Percentiles rank a stretch among this genome's conserved stretches.
Conservation (phyloP, 2,113 vertebrate genomes). For the Hystrix brachyura region DNA sequence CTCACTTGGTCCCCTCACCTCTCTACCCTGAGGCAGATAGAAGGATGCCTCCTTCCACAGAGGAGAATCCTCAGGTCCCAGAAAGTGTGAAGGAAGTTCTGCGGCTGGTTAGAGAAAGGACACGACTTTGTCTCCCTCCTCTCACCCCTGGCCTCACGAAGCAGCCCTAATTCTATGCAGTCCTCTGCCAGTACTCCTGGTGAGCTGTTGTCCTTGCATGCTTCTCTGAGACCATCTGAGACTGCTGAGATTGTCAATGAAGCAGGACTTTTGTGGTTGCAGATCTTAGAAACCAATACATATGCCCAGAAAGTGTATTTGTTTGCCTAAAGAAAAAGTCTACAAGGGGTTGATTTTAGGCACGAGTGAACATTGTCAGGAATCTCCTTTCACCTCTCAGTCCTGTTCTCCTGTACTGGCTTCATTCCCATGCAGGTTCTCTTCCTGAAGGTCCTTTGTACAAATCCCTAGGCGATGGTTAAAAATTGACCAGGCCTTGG, state of each 20-base stretch:
- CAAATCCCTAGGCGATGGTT: not conserved
- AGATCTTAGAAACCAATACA: not conserved
- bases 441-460: not conserved
- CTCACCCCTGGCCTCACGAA: not conserved
- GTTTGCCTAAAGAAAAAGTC: not conserved
- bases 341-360: not conserved
- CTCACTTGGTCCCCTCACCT: not conserved
- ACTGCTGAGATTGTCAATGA: not conserved
- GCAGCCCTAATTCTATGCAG: not conserved
- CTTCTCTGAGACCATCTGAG: not conserved
- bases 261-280: not conserved
- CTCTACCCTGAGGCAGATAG: not conserved
- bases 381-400: not conserved
- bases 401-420: not conserved
- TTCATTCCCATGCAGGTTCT: not conserved
- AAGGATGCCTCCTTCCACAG: not conserved
- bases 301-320: not conserved
- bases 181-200: not conserved
- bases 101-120: not conserved
- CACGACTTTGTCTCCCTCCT: not conserved
- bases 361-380: not conserved
- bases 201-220: not conserved
- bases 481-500: not conserved
- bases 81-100: not conserved
- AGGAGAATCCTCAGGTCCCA: not conserved